phyloP scores from a whole-genome alignment of 2,888 invertebrate genomes.

The Agriopis leucophaearia region DNA sequence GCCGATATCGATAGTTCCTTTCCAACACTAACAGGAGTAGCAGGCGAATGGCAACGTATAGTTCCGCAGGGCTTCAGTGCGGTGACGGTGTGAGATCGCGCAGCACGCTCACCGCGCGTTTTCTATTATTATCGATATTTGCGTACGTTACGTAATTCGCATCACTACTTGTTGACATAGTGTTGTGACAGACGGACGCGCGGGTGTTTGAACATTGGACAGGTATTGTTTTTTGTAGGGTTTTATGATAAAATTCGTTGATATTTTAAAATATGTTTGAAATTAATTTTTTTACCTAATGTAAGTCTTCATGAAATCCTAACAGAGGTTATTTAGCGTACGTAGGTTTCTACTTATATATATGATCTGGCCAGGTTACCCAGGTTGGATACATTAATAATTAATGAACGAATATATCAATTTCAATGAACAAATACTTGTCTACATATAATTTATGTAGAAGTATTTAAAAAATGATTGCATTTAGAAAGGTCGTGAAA shows the following conservation, averaged over 20 bases:
- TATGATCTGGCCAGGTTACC: too few species aligned
- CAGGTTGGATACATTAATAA: too few species aligned
- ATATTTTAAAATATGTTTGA: too few species aligned
- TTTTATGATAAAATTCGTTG: background rate
- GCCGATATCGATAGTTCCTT: conserved; percentile 13
- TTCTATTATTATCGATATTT: conserved; percentile 28
- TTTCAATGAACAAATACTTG: too few species aligned
- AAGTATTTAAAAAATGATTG: too few species aligned
- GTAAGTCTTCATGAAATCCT: too few species aligned
- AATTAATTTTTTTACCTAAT: too few species aligned
- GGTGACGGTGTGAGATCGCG: conserved; percentile 11
- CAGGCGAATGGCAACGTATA: background rate
- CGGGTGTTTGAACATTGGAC: conserved; percentile 20
- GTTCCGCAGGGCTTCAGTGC: conserved; percentile 26
- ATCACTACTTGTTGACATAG: conserved; percentile 33
- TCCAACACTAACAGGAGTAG: conserved; percentile 13
- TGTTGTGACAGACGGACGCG: conserved; percentile 28
- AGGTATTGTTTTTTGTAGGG: conserved; percentile 17
- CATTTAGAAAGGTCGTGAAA: too few species aligned
- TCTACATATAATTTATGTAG: too few species aligned
- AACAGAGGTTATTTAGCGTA: too few species aligned
- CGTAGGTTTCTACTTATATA: too few species aligned
- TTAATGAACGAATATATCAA: too few species aligned
- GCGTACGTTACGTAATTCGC: conserved; percentile 25
- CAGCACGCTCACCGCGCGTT: conserved; percentile 20